phyloP scores from a whole-genome alignment of 1,140 invertebrate species.

The Patella vulgata region DNA sequence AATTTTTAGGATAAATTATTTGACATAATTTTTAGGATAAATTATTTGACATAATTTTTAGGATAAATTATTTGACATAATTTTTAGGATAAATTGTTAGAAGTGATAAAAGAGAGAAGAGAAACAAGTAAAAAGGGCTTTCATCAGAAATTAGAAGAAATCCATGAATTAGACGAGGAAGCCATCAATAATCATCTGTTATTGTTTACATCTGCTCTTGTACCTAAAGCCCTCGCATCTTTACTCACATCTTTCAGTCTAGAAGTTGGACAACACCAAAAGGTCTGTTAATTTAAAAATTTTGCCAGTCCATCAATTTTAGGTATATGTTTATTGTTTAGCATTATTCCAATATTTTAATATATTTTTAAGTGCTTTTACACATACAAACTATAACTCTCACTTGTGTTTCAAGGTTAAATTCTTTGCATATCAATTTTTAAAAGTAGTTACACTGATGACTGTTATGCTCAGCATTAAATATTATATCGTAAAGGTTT shows the following conservation, averaged over 20 bases:
- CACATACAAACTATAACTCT: too few species aligned
- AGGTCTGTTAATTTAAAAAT: constrained; percentile 22
- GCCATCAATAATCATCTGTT: constrained; percentile 45
- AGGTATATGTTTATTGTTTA: neutral
- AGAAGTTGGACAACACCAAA: constrained; percentile 15
- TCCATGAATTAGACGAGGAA: constrained; percentile 9
- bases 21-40: too few species aligned
- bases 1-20: too few species aligned
- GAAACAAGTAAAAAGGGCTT: constrained; percentile 3
- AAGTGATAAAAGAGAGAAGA: constrained; percentile 23
- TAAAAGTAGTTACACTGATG: too few species aligned
- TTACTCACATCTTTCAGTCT: constrained; percentile 43
- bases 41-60: too few species aligned
- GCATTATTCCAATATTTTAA: neutral
- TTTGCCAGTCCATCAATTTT: neutral
- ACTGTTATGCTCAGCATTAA: too few species aligned
- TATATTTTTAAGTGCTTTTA: too few species aligned
- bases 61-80: too few species aligned
- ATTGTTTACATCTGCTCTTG: constrained; percentile 47
- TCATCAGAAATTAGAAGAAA: constrained; percentile 7
- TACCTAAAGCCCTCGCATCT: constrained; percentile 47
- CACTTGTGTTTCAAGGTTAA: neutral
- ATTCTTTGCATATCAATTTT: too few species aligned
- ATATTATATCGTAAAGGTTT: too few species aligned
- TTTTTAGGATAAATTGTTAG: constrained; percentile 31